Percentiles rank a stretch among this genome's conserved stretches.
Conservation (phyloP, 1,140 invertebrate genomes). For the Drosophila sechellia region DNA sequence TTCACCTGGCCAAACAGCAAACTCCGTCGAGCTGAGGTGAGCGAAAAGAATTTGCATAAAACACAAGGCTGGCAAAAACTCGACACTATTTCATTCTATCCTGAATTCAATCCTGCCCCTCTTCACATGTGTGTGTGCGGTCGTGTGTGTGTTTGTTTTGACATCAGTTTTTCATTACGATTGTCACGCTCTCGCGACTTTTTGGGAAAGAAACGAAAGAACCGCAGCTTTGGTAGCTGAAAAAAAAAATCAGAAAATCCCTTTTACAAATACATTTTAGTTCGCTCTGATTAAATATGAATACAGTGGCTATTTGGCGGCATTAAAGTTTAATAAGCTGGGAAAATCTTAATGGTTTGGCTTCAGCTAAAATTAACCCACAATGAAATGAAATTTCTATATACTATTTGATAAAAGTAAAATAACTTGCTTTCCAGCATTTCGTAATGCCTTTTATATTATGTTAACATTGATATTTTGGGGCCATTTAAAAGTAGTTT, state of each 20-base stretch:
- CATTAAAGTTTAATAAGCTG: slow-evolving; percentile 29
- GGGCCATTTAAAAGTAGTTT: no score
- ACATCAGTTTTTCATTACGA: slow-evolving; percentile 72
- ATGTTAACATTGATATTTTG: no score
- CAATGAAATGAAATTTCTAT: no score
- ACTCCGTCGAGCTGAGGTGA: slow-evolving; percentile 53
- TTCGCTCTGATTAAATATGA: slow-evolving; percentile 25
- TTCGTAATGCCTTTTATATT: no score
- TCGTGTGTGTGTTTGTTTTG: slow-evolving; percentile 49
- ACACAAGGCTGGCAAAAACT: slow-evolving; percentile 73
- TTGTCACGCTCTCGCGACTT: slow-evolving; percentile 49
- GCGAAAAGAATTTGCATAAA: slow-evolving; percentile 75
- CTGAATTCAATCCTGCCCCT: slow-evolving; percentile 17
- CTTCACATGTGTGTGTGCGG: not conserved
- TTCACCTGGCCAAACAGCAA: slow-evolving; percentile 71
- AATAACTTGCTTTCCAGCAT: no score
- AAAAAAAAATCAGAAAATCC: slow-evolving; percentile 20
- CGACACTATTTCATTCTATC: slow-evolving; percentile 71
- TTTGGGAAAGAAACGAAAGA: slow-evolving; percentile 29
- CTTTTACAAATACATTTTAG: slow-evolving; percentile 49
- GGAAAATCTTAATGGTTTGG: slow-evolving; percentile 27
- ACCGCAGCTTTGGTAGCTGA: slow-evolving; percentile 9
- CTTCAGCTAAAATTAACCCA: not conserved
- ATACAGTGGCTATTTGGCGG: slow-evolving; percentile 22
- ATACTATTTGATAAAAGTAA: no score